Percentiles rank a stretch among this genome's conserved stretches.
These are phyloP conservation scores for Sebastes diploproa DNA, from an alignment of 2,797 vertebrate genomes.

Conservation along the genomic window DNA sequence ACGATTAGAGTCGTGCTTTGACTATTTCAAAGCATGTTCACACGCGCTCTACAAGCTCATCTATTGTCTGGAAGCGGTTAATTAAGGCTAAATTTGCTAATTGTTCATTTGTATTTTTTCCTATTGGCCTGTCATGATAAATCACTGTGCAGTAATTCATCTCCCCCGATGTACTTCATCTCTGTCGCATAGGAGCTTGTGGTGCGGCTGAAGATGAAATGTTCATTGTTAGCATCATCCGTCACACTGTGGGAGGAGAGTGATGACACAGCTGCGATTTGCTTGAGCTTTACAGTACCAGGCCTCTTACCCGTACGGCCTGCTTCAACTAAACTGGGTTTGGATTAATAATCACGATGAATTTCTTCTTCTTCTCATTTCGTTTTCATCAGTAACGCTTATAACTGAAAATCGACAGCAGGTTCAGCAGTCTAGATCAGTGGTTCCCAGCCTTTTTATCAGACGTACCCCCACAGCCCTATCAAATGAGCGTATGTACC, in stretches of 20 bases:
- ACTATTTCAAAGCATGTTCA: slow-evolving; percentile 68
- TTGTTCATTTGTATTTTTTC: slow-evolving; percentile 83
- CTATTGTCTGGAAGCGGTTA: slow-evolving; percentile 70
- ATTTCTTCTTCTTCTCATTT: neutral
- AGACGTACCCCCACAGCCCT: neutral
- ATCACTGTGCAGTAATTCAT: slow-evolving; percentile 74
- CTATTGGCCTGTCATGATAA: slow-evolving; percentile 76
- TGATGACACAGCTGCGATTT: slow-evolving; percentile 69
- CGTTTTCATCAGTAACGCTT: neutral
- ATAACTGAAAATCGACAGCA: neutral
- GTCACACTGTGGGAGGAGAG: slow-evolving; percentile 77
- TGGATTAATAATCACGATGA: slow-evolving; percentile 13
- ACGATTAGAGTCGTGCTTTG: slow-evolving; percentile 67
- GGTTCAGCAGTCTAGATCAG: neutral
- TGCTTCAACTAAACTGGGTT: neutral
- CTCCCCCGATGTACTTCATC: slow-evolving; percentile 66
- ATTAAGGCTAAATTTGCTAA: slow-evolving; percentile 80
- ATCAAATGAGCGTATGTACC: neutral
- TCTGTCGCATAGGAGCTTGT: slow-evolving; percentile 71
- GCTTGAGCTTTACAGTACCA: slow-evolving; percentile 43
- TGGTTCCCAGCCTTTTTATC: neutral
- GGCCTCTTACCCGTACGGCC: neutral
- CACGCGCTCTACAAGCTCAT: slow-evolving; percentile 67
- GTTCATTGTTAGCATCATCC: slow-evolving; percentile 76
- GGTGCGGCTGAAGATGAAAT: slow-evolving; percentile 76